phyloP scores from a whole-genome alignment of 92 coral and sea anemone genomes.

The Scolanthus callimorphus region DNA sequence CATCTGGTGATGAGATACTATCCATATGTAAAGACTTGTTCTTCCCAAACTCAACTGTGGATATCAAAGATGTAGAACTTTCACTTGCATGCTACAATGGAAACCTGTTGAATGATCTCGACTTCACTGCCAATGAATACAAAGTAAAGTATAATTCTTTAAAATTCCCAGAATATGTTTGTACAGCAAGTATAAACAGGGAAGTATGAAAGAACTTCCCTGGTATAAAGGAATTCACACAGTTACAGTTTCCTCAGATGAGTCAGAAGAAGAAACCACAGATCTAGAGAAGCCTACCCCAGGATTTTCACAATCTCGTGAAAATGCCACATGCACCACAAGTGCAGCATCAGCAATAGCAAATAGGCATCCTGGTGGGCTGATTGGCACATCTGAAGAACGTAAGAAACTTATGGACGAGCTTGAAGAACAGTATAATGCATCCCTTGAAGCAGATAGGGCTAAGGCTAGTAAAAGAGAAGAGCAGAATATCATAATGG shows the following conservation, averaged over 20 bases:
- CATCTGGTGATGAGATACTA: conserved; percentile 1
- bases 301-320: too few relatives aligned
- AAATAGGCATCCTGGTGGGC: conserved; percentile 3
- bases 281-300: too few relatives aligned
- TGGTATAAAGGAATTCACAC: too few relatives aligned
- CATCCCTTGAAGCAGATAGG: conserved; percentile 26
- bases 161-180: too few relatives aligned
- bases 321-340: not conserved
- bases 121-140: conserved; percentile 9
- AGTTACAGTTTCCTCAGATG: too few relatives aligned
- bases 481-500: not conserved
- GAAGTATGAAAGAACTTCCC: too few relatives aligned
- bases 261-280: too few relatives aligned
- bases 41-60: conserved; percentile 9
- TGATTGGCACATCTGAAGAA: conserved; percentile 38
- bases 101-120: not conserved
- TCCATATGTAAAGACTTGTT: conserved; percentile 7
- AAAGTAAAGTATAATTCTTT: conserved; percentile 4
- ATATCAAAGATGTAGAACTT: conserved; percentile 5
- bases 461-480: conserved; percentile 3
- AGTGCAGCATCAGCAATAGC: conserved; percentile 1
- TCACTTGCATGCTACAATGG: conserved; percentile 6
- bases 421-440: conserved; percentile 25
- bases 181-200: too few relatives aligned
- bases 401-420: conserved; percentile 11